A percentile compares a stretch with the other conserved stretches of the same genome.
Evolutionary conservation across 1,140 invertebrate genomes (phyloP).

Genomic region (Lethrus apterus): DNA sequence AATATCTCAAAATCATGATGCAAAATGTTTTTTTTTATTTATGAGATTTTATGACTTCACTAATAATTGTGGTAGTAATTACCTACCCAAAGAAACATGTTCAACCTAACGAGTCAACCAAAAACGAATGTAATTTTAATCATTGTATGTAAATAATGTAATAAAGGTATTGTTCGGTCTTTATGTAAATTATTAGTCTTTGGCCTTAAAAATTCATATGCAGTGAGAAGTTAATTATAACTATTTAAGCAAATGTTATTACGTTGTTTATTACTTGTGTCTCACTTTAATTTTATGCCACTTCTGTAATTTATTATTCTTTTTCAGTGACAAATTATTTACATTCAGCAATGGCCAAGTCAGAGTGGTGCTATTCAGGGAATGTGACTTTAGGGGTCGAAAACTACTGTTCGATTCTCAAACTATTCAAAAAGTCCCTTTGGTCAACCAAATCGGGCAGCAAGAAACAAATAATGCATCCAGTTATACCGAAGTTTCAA

Average conservation of each 20-base stretch:
- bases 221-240: conserved; percentile 7
- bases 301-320: too few relatives aligned
- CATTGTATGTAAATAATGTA: too few relatives aligned
- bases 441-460: conserved; percentile 26
- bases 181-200: too few relatives aligned
- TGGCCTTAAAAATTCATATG: conserved; percentile 15
- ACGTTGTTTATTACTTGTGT: conserved; percentile 11
- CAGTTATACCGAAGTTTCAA: conserved; percentile 44
- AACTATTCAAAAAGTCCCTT: conserved; percentile 52
- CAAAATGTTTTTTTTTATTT: too few relatives aligned
- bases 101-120: too few relatives aligned
- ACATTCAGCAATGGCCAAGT: conserved; percentile 57
- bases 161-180: too few relatives aligned
- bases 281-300: too few relatives aligned
- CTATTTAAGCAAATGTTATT: conserved; percentile 9
- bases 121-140: too few relatives aligned
- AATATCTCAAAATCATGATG: too few relatives aligned
- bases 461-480: conserved; percentile 14
- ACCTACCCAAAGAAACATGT: too few relatives aligned
- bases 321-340: conserved; percentile 40
- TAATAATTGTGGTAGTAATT: too few relatives aligned
- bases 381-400: conserved; percentile 72
- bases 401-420: conserved; percentile 80
- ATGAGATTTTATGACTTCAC: too few relatives aligned
- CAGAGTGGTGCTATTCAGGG: conserved; percentile 73